Conservation (phyloP, 2,888 invertebrate species). For the Buathra laborator region DNA sequence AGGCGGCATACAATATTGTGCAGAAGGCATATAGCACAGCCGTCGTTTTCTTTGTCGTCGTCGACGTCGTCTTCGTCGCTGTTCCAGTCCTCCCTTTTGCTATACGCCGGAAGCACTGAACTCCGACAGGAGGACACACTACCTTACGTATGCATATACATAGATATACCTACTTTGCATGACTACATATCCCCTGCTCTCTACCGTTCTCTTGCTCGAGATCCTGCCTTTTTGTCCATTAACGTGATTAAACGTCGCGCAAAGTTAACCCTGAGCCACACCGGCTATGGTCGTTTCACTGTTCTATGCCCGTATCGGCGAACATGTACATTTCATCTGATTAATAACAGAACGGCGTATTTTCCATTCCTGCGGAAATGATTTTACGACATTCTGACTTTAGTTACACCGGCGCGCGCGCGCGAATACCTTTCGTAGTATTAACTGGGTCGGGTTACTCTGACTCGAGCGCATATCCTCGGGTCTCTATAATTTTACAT, state of each 20-base stretch:
- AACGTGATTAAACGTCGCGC: conserved; percentile 80
- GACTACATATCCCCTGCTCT: conserved; percentile 68
- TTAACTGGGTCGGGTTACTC: neutral
- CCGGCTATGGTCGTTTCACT: conserved; percentile 29
- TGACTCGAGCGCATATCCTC: no score
- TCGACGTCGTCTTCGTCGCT: conserved; percentile 44
- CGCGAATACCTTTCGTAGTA: no score
- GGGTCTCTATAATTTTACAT: no score
- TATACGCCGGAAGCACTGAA: conserved; percentile 46
- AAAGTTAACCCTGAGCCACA: conserved; percentile 63
- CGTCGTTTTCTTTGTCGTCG: conserved; percentile 43
- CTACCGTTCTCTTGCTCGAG: conserved; percentile 44
- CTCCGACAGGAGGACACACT: conserved; percentile 20
- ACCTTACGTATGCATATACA: conserved; percentile 12
- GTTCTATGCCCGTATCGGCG: neutral
- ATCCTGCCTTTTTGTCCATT: conserved; percentile 81
- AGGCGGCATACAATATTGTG: conserved; percentile 19
- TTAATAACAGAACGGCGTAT: conserved; percentile 12
- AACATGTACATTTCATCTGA: conserved; percentile 8
- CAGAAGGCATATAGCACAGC: conserved; percentile 28
- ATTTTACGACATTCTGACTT: neutral
- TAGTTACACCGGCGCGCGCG: neutral
- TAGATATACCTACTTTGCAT: conserved; percentile 75
- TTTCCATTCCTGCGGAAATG: neutral
- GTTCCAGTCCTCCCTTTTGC: conserved; percentile 18